Evolutionary conservation across 2,888 invertebrate genomes (phyloP).

Genomic region (Itoplectis maculator): DNA sequence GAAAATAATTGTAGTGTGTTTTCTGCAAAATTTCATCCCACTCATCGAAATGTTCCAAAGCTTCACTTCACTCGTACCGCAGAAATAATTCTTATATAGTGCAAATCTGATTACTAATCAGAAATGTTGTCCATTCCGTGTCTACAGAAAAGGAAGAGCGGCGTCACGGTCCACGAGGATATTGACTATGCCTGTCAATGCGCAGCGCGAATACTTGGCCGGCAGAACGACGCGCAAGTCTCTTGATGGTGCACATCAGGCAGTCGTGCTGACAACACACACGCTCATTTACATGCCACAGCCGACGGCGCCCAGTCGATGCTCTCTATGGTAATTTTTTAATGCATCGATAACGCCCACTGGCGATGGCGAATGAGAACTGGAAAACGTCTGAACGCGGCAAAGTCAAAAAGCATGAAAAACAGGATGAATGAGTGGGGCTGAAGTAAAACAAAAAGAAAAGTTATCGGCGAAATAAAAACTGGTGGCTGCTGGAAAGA

Average conservation of each 20-base stretch:
- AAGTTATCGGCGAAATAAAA: not conserved
- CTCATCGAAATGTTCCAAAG: not conserved
- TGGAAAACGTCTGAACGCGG: constrained; percentile 15
- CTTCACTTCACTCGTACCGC: not conserved
- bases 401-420: constrained; percentile 1
- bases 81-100: constrained; percentile 11
- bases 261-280: constrained; percentile 19
- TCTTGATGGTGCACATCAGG: constrained; percentile 24
- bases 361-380: constrained; percentile 49
- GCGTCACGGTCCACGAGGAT: not conserved
- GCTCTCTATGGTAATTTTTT: constrained; percentile 71
- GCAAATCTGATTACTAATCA: constrained; percentile 20
- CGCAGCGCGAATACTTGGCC: constrained; percentile 48
- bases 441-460: not conserved
- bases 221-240: constrained; percentile 18
- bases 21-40: no score
- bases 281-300: constrained; percentile 55
- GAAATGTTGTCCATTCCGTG: constrained; percentile 10
- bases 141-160: not conserved
- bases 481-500: not conserved
- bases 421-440: not conserved
- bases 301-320: constrained; percentile 25
- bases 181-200: constrained; percentile 29
- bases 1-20: not conserved
- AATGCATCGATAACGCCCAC: constrained; percentile 70